Evolutionary conservation across 2,797 vertebrate genomes (phyloP), one percentile per base, ranked within the genome.

Genomic region (Xenopus petersii): DNA sequence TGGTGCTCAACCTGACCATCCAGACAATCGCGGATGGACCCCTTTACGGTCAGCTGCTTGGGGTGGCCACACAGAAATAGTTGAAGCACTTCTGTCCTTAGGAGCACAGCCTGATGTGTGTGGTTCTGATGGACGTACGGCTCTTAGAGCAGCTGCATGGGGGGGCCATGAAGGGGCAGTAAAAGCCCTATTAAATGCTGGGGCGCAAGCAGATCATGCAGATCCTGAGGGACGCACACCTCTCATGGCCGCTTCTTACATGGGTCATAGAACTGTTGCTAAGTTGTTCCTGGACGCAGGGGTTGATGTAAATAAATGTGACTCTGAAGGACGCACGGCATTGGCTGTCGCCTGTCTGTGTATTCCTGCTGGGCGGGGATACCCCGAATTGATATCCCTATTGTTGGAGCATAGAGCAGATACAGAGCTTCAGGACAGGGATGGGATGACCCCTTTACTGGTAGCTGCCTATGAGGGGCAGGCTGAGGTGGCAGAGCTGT

Each of bases 61-160:
- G 93, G 92, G 89, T 0, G 92, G 93, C 9, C 92, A 94, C 79
- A 74, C 82, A 0, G 86, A 93, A 65, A 89, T 86, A 0, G 91
- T 94, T 4, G 80, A 77, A 0, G 81, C 90, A 12, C 82, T 94
- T 55, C 83, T 94, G 67, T 86, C 89, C 10, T 87, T 89, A 0
- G 91, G 91, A 2, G 91, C 92, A 5, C 86, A 90, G 5, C 92
- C 94, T 66, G 90, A 94, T 10, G 86, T 89, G 10, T 88, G 88
- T 0, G 93, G 94, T 17, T 55, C 78, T 0, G 91, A 93, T n/a
- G 91, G 91, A 0, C 87, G 93, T 7, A 94, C 93, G 1, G 93
- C 91, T 4, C 85, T 94, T 54, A 85, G 93, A 77, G 93, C 93
- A 11, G 93, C 93, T 0, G 91, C 93, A 0, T 94, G 93, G 93